phyloP scores from a whole-genome alignment of 2,888 invertebrate genomes.

The Deroplatys truncata region DNA sequence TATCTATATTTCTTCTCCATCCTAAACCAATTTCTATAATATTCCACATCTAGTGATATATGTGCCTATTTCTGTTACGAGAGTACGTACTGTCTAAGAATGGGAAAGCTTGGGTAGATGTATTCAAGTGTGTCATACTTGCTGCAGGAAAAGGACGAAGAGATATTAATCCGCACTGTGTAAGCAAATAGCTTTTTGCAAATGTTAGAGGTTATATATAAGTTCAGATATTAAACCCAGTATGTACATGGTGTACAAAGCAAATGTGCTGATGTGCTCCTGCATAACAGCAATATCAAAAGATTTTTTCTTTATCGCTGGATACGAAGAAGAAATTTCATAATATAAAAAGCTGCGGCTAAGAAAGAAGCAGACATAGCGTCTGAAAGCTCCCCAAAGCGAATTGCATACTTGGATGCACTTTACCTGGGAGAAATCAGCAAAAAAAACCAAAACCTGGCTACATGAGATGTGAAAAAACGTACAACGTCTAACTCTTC shows the following conservation, averaged over 20 bases:
- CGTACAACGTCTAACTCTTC: background rate
- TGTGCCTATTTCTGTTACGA: no score
- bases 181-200: background rate
- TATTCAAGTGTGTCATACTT: no score
- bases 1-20: no score
- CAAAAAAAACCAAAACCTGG: background rate
- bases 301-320: background rate
- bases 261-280: background rate
- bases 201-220: background rate
- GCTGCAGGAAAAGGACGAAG: background rate
- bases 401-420: background rate
- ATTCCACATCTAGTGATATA: no score
- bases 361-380: background rate
- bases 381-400: background rate
- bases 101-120: no score
- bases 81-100: no score
- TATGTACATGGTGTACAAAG: background rate
- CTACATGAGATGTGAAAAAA: background rate
- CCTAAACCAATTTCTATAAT: no score
- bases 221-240: background rate
- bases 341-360: background rate
- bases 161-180: background rate
- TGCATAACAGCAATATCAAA: background rate
- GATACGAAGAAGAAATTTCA: background rate
- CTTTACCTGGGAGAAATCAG: background rate